Percentiles rank a stretch among this genome's conserved stretches.
Conservation (phyloP, 23 tunicate species). For the Aplidium turbinatum region DNA sequence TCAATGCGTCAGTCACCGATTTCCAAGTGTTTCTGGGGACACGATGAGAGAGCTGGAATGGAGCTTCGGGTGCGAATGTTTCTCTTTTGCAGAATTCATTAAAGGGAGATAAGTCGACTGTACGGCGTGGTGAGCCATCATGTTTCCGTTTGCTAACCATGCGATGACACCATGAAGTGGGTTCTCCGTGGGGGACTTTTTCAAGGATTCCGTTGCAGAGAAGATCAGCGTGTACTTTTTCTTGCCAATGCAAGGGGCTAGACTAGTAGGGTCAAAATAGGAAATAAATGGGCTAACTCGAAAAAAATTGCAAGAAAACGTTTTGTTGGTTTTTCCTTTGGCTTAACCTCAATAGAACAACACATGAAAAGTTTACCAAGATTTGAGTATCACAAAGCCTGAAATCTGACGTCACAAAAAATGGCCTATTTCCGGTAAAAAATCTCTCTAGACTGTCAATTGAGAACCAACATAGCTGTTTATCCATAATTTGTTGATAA, state of each 20-base stretch:
- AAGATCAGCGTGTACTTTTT: slow-evolving; percentile 26
- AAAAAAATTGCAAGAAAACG: too few species aligned
- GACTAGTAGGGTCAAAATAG: too few species aligned
- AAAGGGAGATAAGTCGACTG: slow-evolving; percentile 22
- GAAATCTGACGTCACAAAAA: too few species aligned
- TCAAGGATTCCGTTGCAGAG: slow-evolving; percentile 19
- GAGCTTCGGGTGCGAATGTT: slow-evolving; percentile 5
- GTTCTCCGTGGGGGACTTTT: slow-evolving; percentile 1
- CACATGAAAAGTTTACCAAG: too few species aligned
- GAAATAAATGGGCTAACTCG: too few species aligned
- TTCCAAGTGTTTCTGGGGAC: slow-evolving; percentile 26
- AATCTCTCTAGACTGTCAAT: too few species aligned
- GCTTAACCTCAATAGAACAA: too few species aligned
- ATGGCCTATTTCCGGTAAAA: too few species aligned
- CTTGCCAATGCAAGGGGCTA: slow-evolving; percentile 36
- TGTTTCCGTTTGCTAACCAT: slow-evolving; percentile 7
- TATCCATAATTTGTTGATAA: too few species aligned
- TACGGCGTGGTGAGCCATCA: slow-evolving; percentile 36
- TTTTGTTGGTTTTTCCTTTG: too few species aligned
- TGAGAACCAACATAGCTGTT: too few species aligned
- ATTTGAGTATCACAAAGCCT: too few species aligned
- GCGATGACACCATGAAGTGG: slow-evolving; percentile 1
- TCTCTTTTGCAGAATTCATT: slow-evolving; percentile 10
- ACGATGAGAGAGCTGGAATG: slow-evolving; percentile 22
- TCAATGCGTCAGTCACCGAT: slow-evolving; percentile 37